Conservation (phyloP, 2,888 invertebrate species). For the Heteropelma amictum region DNA sequence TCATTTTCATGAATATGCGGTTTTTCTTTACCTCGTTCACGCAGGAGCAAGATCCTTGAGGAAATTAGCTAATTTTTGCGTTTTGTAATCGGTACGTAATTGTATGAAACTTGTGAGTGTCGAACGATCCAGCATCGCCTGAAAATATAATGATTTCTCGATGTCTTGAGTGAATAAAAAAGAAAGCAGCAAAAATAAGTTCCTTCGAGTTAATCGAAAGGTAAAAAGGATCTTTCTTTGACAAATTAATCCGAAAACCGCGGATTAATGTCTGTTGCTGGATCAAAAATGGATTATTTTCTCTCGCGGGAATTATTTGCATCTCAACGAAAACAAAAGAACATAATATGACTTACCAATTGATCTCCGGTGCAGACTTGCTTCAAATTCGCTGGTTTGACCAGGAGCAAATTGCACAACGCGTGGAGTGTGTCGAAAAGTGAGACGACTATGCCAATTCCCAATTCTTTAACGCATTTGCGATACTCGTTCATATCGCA, state of each 20-base stretch:
- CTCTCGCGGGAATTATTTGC: background rate
- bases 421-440: slow-evolving; percentile 98
- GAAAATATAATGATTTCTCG: slow-evolving; percentile 75
- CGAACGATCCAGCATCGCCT: slow-evolving; percentile 94
- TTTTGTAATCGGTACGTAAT: slow-evolving; percentile 95
- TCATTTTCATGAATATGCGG: background rate
- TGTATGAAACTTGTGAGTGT: slow-evolving; percentile 96
- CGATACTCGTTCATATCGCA: slow-evolving; percentile 99
- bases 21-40: slow-evolving; percentile 23
- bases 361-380: slow-evolving; percentile 97
- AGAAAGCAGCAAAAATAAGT: no score
- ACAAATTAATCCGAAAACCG: no score
- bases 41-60: slow-evolving; percentile 77
- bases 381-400: slow-evolving; percentile 96
- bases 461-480: slow-evolving; percentile 89
- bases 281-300: background rate
- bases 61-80: slow-evolving; percentile 86
- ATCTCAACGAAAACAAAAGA: background rate
- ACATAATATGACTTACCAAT: slow-evolving; percentile 83
- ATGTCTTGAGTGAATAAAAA: background rate
- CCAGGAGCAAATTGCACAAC: slow-evolving; percentile 95
- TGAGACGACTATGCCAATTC: slow-evolving; percentile 88
- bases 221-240: no score
- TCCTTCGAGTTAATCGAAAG: no score
- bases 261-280: no score